A percentile compares a stretch with the other conserved stretches of the same genome.
Conservation (phyloP, 2,888 invertebrate species). For the Drosophila macrothrix region DNA sequence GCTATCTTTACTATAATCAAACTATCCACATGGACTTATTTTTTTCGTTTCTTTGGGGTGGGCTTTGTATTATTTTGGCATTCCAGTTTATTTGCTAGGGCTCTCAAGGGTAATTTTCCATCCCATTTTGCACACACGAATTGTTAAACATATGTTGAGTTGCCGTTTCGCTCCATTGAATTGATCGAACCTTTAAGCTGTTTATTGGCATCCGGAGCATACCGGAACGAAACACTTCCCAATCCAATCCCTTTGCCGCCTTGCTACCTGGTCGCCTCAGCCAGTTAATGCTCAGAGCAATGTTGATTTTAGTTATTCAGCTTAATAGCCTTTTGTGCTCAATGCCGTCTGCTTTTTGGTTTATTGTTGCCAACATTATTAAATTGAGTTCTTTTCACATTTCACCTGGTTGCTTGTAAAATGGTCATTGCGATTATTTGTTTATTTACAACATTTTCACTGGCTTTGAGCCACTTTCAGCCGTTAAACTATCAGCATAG, state of each 20-base stretch:
- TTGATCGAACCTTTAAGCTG: conserved; percentile 46
- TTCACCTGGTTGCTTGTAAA: not conserved
- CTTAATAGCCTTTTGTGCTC: not conserved
- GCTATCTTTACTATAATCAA: not conserved
- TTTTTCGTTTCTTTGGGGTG: not conserved
- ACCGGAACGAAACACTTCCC: not conserved
- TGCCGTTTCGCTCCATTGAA: conserved; percentile 48
- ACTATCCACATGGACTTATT: not conserved
- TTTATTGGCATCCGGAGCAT: conserved; percentile 45
- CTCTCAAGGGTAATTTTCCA: conserved; percentile 30
- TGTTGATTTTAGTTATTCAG: conserved; percentile 12
- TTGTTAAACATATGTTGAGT: conserved; percentile 61
- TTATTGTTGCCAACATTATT: not conserved
- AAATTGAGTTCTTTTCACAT: not conserved
- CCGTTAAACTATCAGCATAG: not conserved
- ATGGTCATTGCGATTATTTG: not conserved
- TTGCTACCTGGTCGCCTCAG: not conserved
- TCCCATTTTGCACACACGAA: conserved; percentile 64
- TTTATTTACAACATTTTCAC: not conserved
- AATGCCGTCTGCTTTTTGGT: too few species aligned
- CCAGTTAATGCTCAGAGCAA: not conserved
- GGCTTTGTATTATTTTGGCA: not conserved
- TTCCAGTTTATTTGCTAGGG: not conserved
- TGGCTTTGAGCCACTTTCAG: not conserved
- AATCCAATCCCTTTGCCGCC: not conserved